These are phyloP conservation scores for Cavia porcellus DNA, from an alignment of 2,113 vertebrate species.

Conservation along the genomic window DNA sequence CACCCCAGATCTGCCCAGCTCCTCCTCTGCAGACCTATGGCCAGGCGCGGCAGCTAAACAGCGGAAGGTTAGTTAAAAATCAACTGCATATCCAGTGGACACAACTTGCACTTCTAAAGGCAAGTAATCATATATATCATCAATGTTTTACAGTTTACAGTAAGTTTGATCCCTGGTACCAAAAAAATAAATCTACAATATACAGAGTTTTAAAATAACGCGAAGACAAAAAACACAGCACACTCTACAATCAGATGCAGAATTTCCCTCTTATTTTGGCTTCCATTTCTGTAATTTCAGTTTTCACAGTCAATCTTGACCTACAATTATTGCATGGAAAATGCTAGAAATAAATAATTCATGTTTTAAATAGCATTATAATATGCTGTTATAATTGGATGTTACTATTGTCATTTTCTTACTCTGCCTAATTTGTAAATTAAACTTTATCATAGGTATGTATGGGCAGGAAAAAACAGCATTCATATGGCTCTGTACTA, in stretches of 20 bases:
- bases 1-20: no score
- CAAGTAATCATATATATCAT: background rate
- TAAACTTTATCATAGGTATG: background rate
- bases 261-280: background rate
- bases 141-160: background rate
- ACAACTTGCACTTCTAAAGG: background rate
- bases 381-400: background rate
- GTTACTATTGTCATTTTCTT: background rate
- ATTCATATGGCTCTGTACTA: no score
- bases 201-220: background rate
- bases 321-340: background rate
- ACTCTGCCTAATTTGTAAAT: background rate
- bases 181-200: background rate
- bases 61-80: background rate
- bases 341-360: background rate
- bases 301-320: background rate
- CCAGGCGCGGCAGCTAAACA: no score
- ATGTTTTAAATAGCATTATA: background rate
- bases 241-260: background rate
- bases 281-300: background rate
- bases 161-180: no score
- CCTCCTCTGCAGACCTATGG: no score
- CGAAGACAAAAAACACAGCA: background rate
- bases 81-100: background rate
- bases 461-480: background rate